Conservation (phyloP, 1,140 invertebrate genomes). For the Aleiodes sp. region DNA sequence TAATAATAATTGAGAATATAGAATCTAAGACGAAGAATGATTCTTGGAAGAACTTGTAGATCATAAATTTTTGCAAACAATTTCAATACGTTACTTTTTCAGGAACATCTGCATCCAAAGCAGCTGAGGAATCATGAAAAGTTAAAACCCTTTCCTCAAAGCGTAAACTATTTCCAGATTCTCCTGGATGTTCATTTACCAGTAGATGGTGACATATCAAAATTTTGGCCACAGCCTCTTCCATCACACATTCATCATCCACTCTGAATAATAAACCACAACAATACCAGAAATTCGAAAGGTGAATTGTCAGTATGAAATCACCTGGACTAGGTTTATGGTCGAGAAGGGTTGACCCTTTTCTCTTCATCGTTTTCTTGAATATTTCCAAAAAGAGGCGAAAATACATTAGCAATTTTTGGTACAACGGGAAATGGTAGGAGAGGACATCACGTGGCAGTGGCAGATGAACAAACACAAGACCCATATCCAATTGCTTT, state of each 20-base stretch:
- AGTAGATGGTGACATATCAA: no score
- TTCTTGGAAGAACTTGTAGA: no score
- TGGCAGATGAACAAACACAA: slow-evolving; percentile 28
- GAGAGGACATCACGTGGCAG: slow-evolving; percentile 16
- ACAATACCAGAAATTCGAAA: background rate
- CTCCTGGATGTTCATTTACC: no score
- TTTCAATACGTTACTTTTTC: no score
- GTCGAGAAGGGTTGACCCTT: background rate
- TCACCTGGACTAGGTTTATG: background rate
- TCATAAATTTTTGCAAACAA: no score
- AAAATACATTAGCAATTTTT: background rate
- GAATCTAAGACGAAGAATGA: no score
- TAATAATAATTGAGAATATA: no score
- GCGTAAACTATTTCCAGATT: no score
- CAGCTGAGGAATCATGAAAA: no score
- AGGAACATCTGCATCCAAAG: no score
- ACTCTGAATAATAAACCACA: background rate
- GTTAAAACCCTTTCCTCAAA: no score
- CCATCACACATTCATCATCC: background rate
- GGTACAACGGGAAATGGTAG: background rate
- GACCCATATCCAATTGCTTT: slow-evolving; percentile 21
- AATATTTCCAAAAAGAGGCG: background rate
- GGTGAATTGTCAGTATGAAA: background rate
- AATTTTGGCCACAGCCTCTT: no score
- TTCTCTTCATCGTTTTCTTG: background rate